Conservation (phyloP, 2,888 invertebrate species). For the Pristionchus entomophagus region DNA sequence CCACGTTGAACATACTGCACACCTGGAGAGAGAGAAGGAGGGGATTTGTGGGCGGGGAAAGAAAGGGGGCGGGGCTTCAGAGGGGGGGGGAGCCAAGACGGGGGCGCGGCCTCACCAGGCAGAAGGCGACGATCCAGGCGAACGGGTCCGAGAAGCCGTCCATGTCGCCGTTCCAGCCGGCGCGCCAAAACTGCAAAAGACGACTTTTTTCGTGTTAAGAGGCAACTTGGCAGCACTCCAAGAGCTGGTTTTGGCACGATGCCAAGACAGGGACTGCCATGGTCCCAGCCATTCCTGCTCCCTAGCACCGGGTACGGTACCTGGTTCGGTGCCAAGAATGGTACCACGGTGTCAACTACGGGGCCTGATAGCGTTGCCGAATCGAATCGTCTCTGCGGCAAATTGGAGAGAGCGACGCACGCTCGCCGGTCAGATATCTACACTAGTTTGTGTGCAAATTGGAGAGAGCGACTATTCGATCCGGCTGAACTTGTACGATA, state of each 20-base stretch:
- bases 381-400: no score
- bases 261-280: no score
- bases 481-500: no score
- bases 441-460: no score
- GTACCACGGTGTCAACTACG: no score
- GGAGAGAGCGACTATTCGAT: no score
- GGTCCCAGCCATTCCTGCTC: no score
- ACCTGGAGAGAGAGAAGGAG: background rate
- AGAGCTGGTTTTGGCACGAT: background rate
- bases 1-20: conserved; percentile 35
- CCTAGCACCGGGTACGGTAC: no score
- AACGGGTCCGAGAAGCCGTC: conserved; percentile 16
- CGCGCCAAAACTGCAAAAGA: background rate
- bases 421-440: no score
- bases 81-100: background rate
- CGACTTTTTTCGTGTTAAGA: background rate
- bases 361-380: no score
- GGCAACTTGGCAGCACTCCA: background rate
- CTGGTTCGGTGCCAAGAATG: no score
- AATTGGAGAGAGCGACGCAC: no score
- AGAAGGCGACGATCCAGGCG: conserved; percentile 23
- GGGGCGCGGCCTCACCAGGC: background rate
- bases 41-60: background rate
- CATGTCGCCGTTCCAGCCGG: conserved; percentile 20
- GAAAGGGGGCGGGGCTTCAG: background rate